Conservation (phyloP, 2,797 vertebrate species). For the Pipistrellus pygmaeus region DNA sequence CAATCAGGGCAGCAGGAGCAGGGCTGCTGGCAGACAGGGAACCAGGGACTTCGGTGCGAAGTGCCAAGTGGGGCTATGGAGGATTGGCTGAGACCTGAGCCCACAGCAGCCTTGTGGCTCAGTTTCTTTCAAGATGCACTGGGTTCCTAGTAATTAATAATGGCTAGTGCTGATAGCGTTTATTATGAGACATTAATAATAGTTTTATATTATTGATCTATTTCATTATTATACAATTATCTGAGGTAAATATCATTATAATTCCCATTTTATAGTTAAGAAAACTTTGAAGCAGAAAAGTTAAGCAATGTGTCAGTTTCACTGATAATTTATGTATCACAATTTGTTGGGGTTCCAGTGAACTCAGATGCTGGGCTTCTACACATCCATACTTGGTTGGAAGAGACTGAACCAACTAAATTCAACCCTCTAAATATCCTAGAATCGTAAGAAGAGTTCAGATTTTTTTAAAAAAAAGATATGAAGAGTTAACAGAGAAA, state of each 20-base stretch:
- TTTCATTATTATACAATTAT: background rate
- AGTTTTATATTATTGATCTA: background rate
- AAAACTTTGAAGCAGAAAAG: constrained; percentile 2
- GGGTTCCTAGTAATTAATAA: background rate
- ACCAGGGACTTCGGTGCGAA: no score
- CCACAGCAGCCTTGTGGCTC: no score
- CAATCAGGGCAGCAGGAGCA: no score
- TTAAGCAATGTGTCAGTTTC: background rate
- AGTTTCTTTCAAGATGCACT: no score
- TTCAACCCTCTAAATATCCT: background rate
- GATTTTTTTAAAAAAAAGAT: background rate
- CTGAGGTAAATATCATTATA: background rate
- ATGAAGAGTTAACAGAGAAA: background rate
- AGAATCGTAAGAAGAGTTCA: background rate
- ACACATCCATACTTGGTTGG: background rate
- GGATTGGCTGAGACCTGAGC: no score
- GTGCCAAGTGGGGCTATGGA: no score
- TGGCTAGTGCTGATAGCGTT: background rate
- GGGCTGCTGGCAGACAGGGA: no score
- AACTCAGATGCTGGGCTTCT: background rate
- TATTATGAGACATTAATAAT: background rate
- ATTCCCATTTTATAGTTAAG: background rate
- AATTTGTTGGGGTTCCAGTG: background rate
- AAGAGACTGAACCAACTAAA: background rate
- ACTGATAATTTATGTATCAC: background rate